phyloP scores from a whole-genome alignment of 2,888 invertebrate genomes.

The Cinara cedri region DNA sequence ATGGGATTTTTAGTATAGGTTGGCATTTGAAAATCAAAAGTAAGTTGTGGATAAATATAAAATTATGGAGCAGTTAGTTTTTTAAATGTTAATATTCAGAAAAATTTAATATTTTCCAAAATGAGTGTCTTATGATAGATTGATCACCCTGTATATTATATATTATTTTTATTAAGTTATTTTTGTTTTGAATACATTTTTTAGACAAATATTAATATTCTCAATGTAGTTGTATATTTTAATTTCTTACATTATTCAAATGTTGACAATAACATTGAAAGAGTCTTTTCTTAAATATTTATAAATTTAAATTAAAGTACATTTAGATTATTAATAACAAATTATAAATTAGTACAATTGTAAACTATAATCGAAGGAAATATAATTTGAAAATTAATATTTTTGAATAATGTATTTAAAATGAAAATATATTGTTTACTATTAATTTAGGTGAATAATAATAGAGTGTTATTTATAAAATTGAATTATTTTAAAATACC shows the following conservation, averaged over 20 bases:
- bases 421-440: neutral
- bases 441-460: neutral
- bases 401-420: constrained; percentile 16
- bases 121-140: too few relatives aligned
- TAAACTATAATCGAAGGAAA: neutral
- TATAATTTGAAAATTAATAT: neutral
- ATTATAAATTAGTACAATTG: neutral
- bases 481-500: neutral
- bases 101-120: too few relatives aligned
- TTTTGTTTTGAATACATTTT: constrained; percentile 9
- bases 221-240: neutral
- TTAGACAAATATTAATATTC: neutral
- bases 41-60: too few relatives aligned
- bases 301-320: neutral
- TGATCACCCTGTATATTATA: too few relatives aligned
- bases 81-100: too few relatives aligned
- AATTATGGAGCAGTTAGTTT: too few relatives aligned
- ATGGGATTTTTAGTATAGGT: too few relatives aligned
- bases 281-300: neutral
- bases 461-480: neutral
- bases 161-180: constrained; percentile 10
- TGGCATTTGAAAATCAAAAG: too few relatives aligned
- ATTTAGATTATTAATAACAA: neutral
- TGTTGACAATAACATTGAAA: constrained; percentile 23
- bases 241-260: constrained; percentile 7